Evolutionary conservation across 2,888 invertebrate species (phyloP).

Genomic region (Falcaria lacertinaria): DNA sequence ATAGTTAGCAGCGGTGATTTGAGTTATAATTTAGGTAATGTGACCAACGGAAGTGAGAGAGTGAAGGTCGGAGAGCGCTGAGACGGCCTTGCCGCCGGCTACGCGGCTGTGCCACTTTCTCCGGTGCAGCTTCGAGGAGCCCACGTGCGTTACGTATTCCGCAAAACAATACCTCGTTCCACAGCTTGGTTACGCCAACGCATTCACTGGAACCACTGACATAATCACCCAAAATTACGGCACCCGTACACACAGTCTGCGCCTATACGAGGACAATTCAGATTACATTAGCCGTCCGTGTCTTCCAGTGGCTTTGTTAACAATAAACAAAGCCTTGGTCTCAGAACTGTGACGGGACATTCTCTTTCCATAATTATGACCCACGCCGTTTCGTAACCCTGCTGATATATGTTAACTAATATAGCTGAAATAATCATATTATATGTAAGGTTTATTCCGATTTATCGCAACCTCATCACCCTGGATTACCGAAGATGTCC

Average conservation of each 20-base stretch:
- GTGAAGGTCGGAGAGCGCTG: constrained; percentile 63
- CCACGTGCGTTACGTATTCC: constrained; percentile 61
- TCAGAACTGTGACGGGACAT: constrained; percentile 54
- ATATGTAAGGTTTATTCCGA: too few relatives aligned
- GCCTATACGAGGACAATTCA: constrained; percentile 55
- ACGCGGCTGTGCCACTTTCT: constrained; percentile 75
- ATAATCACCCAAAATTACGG: constrained; percentile 64
- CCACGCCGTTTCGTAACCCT: constrained; percentile 43
- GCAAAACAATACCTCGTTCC: constrained; percentile 56
- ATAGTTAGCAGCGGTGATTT: background rate
- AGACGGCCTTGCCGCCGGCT: constrained; percentile 72
- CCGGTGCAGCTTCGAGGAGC: constrained; percentile 46
- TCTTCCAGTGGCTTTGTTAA: constrained; percentile 54
- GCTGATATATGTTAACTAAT: constrained; percentile 19
- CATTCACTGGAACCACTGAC: constrained; percentile 62
- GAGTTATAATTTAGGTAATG: constrained; percentile 22
- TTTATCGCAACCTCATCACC: too few relatives aligned
- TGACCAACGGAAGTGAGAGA: constrained; percentile 56
- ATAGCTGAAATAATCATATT: too few relatives aligned
- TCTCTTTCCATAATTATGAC: constrained; percentile 54
- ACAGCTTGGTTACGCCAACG: constrained; percentile 53
- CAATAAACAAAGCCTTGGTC: constrained; percentile 62
- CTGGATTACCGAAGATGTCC: too few relatives aligned
- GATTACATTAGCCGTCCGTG: constrained; percentile 44
- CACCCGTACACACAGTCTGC: constrained; percentile 50